Evolutionary conservation across 37 sponge, comb jelly and placozoan species (phyloP), one percentile per base, ranked within the genome.

Genomic region (Halisarca cf. caerulea): DNA sequence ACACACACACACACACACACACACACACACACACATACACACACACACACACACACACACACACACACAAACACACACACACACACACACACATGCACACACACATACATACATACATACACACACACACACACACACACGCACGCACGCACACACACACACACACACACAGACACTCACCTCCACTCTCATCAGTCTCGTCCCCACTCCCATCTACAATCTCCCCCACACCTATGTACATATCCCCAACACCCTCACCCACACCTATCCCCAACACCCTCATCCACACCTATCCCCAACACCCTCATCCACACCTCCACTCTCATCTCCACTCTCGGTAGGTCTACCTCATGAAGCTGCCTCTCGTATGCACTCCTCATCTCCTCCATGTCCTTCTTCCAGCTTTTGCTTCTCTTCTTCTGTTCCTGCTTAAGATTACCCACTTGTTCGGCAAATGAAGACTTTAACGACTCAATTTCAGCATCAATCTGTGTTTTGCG

Each of bases 401-500:
- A 74, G 7, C 9, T 36, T 25, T 74, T 74, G 45, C 45, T 74
- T 25, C 42, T 38, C 24, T 40, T 30, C 66, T 82, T 59, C 41
- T 85, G 66, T 18, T 82, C 81, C 41, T 82, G 59, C 68, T 90
- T 90, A 14, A 90, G 58, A n/a, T 82, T 54, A 7, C 40, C 61
- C 21, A 90, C 45, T 33, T 86, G 74, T 39, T 81, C 78, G 38
- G 74, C 15, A 83, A 90, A 33, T 0, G 79, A 82, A 25, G 79
- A 35, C 64, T 68, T 70, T 5, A 81, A 1, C 2, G 61, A 37
- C 8, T 82, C 69, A 24, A 90, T 18, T 58, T 90, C 90, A 80
- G 60, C 89, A 4, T 68, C 35, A 68, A 28, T 68, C 7, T 68
- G 69, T 4, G 33, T 1, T 3, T 47, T 47, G 11, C 51, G 51